These are phyloP conservation scores for Egretta garzetta DNA, from an alignment of 2,113 vertebrate genomes.

Conservation along the genomic window DNA sequence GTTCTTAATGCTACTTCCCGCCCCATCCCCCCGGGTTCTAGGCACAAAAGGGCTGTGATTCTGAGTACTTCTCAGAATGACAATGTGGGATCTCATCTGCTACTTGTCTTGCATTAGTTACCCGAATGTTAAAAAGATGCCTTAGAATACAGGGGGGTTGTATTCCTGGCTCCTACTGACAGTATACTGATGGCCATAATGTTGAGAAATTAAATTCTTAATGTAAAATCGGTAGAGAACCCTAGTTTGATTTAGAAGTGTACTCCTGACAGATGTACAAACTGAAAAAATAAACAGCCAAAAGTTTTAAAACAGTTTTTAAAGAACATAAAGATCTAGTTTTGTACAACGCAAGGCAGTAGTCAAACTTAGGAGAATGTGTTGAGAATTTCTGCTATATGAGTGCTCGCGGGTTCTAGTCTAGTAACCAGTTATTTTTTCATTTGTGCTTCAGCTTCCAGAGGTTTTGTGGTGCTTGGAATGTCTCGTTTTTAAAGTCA, in stretches of 20 bases:
- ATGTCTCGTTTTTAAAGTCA: background rate
- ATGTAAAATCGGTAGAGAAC: background rate
- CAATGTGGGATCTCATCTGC: background rate
- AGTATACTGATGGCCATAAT: background rate
- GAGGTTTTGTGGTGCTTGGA: background rate
- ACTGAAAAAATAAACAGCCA: background rate
- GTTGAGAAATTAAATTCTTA: background rate
- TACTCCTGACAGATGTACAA: background rate
- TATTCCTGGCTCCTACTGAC: background rate
- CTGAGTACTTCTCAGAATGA: background rate
- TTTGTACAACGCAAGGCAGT: background rate
- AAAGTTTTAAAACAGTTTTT: background rate
- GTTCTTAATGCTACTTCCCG: background rate
- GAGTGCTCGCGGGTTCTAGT: background rate
- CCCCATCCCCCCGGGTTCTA: background rate
- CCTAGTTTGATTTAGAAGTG: background rate
- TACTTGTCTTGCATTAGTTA: background rate
- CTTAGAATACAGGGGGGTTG: background rate
- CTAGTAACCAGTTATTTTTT: background rate
- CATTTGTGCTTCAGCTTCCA: background rate
- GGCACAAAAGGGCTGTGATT: background rate
- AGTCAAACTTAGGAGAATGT: background rate
- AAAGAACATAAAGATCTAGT: background rate
- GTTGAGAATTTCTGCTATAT: background rate
- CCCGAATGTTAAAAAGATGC: background rate